Evolutionary conservation across 2,888 invertebrate genomes (phyloP).

Genomic region (Trissonchulus latispiculum): DNA sequence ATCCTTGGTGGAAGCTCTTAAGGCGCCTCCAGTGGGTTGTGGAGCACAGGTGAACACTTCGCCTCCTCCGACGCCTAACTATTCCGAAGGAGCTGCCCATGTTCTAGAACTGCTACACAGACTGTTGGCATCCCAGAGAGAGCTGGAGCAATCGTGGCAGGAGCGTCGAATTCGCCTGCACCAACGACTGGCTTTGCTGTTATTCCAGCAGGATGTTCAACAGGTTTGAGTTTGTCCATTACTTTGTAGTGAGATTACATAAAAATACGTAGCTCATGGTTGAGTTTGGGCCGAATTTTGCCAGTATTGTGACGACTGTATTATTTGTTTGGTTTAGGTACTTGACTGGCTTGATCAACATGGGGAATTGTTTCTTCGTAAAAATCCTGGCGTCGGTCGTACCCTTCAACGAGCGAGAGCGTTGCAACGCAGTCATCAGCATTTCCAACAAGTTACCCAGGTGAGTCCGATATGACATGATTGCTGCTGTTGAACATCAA

Average conservation of each 20-base stretch:
- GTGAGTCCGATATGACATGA: too few relatives aligned
- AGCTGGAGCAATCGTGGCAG: slow-evolving; percentile 86
- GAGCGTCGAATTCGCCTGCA: slow-evolving; percentile 86
- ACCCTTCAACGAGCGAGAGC: slow-evolving; percentile 87
- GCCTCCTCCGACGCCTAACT: slow-evolving; percentile 44
- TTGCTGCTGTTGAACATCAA: too few relatives aligned
- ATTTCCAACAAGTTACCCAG: slow-evolving; percentile 95
- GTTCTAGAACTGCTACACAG: slow-evolving; percentile 91
- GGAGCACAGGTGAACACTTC: slow-evolving; percentile 20
- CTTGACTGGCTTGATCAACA: slow-evolving; percentile 94
- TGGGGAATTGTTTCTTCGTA: slow-evolving; percentile 88
- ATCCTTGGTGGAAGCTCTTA: slow-evolving; percentile 35
- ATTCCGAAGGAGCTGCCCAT: slow-evolving; percentile 67
- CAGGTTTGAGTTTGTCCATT: slow-evolving; percentile 55
- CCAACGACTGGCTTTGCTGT: slow-evolving; percentile 73
- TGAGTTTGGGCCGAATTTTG: too few relatives aligned
- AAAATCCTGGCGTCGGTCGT: slow-evolving; percentile 90
- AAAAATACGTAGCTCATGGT: too few relatives aligned
- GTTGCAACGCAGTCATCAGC: slow-evolving; percentile 94
- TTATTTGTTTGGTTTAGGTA: slow-evolving; percentile 55
- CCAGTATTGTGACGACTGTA: too few relatives aligned
- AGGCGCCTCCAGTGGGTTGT: slow-evolving; percentile 8
- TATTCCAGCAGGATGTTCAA: slow-evolving; percentile 94
- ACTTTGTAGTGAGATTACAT: too few relatives aligned
- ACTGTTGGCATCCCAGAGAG: slow-evolving; percentile 84